Percentiles rank a stretch among this genome's conserved stretches.
Evolutionary conservation across 2,888 invertebrate species (phyloP).

Genomic region (Dolomedes plantarius): DNA sequence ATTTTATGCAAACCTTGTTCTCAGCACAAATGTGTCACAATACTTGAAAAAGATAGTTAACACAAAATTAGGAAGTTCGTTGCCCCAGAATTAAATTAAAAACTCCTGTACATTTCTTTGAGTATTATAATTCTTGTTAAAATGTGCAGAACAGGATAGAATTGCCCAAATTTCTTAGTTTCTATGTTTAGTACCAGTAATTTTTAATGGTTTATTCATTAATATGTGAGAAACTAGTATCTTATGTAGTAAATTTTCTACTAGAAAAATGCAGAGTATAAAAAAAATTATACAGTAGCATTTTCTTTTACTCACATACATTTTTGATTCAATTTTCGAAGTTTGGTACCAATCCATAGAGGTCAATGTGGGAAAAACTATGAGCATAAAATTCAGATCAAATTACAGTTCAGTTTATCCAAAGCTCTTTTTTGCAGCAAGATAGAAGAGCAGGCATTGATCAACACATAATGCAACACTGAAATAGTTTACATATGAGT

Average conservation of each 20-base stretch:
- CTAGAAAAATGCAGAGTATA: no score
- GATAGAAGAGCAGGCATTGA: constrained; percentile 66
- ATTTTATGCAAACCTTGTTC: constrained; percentile 33
- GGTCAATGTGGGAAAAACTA: not conserved
- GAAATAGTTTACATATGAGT: constrained; percentile 50
- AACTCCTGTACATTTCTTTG: not conserved
- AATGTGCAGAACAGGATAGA: not conserved
- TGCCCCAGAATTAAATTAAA: not conserved
- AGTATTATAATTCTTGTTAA: not conserved
- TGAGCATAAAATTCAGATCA: constrained; percentile 51
- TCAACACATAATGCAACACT: constrained; percentile 49
- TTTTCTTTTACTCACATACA: no score
- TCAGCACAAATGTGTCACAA: not conserved
- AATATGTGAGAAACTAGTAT: not conserved
- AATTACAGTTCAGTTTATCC: constrained; percentile 30
- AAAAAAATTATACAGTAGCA: no score
- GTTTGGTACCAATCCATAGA: not conserved
- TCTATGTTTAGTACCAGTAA: not conserved
- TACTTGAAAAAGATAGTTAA: not conserved
- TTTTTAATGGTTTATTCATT: no score
- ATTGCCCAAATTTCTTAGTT: not conserved
- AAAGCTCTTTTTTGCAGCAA: constrained; percentile 58
- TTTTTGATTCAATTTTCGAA: no score
- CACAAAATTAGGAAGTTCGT: not conserved
- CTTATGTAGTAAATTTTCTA: no score